Conservation (phyloP, 1,140 invertebrate genomes). For the Temnothorax curvispinosus region DNA sequence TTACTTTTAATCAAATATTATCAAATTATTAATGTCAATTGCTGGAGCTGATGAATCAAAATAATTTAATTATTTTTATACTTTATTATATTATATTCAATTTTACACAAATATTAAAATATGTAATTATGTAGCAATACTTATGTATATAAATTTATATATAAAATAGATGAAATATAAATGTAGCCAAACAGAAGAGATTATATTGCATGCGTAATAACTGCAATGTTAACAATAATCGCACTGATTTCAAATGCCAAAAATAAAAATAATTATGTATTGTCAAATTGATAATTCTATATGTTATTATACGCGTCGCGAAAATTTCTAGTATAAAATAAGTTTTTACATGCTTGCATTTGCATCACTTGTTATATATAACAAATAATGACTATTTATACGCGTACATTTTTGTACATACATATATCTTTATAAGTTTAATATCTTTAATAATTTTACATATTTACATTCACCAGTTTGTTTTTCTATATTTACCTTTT, state of each 20-base stretch:
- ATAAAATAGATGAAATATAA: background rate
- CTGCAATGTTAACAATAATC: background rate
- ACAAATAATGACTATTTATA: background rate
- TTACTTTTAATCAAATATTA: background rate
- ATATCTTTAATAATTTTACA: background rate
- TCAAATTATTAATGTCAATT: background rate
- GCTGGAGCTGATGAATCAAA: background rate
- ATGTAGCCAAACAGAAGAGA: background rate
- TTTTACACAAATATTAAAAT: background rate
- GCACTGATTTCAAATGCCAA: background rate
- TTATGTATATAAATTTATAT: background rate
- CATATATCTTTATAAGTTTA: background rate
- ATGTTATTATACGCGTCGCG: no score
- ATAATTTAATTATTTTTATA: background rate
- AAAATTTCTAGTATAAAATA: background rate
- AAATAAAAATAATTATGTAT: background rate
- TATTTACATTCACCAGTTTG: background rate
- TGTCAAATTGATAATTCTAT: background rate
- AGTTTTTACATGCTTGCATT: background rate
- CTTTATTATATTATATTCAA: background rate
- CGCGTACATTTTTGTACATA: no score
- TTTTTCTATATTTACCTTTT: background rate
- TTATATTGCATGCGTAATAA: background rate
- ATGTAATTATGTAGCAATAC: background rate
- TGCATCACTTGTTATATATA: background rate